Percentiles rank a stretch among this genome's conserved stretches.
These are phyloP conservation scores for Drosophila tripunctata DNA, from an alignment of 2,888 invertebrate species.

Conservation along the genomic window DNA sequence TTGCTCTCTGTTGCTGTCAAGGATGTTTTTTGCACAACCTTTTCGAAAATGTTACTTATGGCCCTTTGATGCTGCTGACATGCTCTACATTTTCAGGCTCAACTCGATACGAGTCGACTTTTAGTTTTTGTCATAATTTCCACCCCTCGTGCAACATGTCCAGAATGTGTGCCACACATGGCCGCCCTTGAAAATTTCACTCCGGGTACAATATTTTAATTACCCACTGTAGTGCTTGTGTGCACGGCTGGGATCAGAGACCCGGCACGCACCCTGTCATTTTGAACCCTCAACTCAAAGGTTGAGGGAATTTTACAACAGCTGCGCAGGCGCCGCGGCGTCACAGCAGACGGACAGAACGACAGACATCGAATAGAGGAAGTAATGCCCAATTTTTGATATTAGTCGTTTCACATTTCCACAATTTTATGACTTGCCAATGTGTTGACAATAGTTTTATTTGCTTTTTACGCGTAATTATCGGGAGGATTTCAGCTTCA, in stretches of 20 bases:
- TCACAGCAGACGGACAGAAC: too few relatives aligned
- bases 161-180: conserved; percentile 73
- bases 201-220: conserved; percentile 75
- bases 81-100: conserved; percentile 59
- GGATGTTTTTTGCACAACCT: conserved; percentile 51
- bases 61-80: conserved; percentile 37
- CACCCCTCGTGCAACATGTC: conserved; percentile 47
- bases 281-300: conserved; percentile 56
- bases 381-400: conserved; percentile 19
- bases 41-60: conserved; percentile 28
- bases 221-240: conserved; percentile 53
- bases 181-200: conserved; percentile 70
- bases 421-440: conserved; percentile 46
- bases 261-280: conserved; percentile 67
- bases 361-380: not conserved
- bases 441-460: conserved; percentile 75
- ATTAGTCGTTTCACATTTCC: conserved; percentile 48
- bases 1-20: conserved; percentile 56
- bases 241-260: conserved; percentile 11
- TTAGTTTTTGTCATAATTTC: conserved; percentile 36
- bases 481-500: conserved; percentile 52
- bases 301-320: conserved; percentile 54
- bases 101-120: conserved; percentile 11
- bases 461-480: conserved; percentile 69
- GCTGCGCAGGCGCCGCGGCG: conserved; percentile 73